Conservation (phyloP, 2,113 vertebrate genomes). For the Myiagra hebetior region DNA sequence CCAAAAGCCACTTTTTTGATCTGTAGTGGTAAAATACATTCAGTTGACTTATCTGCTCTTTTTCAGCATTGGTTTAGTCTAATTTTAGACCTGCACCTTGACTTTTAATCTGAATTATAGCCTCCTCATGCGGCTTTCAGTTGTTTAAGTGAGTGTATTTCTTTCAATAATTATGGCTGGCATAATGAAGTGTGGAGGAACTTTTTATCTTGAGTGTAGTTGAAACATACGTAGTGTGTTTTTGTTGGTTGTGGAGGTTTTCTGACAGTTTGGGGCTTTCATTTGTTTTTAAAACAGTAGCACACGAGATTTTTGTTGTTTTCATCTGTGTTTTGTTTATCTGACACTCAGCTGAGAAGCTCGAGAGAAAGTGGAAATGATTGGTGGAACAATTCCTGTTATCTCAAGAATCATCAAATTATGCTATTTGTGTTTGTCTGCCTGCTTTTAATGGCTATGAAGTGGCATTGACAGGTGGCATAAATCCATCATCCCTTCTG, state of each 20-base stretch:
- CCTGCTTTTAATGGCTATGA: not conserved
- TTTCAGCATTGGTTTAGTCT: not conserved
- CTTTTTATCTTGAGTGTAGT: not conserved
- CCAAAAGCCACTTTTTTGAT: not conserved
- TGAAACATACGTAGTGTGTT: not conserved
- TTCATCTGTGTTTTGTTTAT: not conserved
- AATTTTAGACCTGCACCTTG: not conserved
- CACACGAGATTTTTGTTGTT: not conserved
- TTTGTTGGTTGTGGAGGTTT: rapidly evolving
- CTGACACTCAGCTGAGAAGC: not conserved
- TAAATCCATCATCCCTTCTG: not conserved
- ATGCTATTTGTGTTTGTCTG: not conserved
- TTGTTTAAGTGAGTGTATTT: not conserved
- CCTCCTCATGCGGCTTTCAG: not conserved
- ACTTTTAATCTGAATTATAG: not conserved
- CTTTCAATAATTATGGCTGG: not conserved
- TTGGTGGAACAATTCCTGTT: not conserved
- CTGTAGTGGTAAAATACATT: not conserved
- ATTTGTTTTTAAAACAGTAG: not conserved
- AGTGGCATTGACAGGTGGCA: not conserved
- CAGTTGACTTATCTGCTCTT: not conserved
- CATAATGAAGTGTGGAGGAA: not conserved
- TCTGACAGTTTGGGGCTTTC: not conserved
- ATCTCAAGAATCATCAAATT: not conserved
- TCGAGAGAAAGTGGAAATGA: not conserved